These are phyloP conservation scores for Phocoena sinus DNA, from an alignment of 2,113 vertebrate species.

Conservation along the genomic window DNA sequence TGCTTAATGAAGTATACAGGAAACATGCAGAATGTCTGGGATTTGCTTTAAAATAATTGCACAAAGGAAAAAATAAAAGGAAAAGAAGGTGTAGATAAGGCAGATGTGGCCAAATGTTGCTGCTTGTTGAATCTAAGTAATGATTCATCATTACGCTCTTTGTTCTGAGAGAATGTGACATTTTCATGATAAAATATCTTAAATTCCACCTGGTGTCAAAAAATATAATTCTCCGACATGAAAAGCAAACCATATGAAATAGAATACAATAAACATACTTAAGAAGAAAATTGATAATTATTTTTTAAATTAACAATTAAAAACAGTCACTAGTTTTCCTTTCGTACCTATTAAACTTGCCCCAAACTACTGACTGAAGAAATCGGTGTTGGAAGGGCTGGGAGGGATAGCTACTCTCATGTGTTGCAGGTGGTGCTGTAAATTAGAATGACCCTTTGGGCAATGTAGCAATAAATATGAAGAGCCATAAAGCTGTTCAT, in stretches of 20 bases:
- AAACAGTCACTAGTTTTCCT: not conserved
- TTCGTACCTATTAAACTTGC: constrained; percentile 7
- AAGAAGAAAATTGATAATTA: not conserved
- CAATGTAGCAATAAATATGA: constrained; percentile 66
- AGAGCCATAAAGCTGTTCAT: constrained; percentile 70
- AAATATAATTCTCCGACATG: not conserved
- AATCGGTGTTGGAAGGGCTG: not conserved
- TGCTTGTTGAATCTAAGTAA: not conserved
- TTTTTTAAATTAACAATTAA: not conserved
- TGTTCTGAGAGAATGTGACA: not conserved
- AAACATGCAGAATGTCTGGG: not conserved
- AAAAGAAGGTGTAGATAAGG: not conserved
- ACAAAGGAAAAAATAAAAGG: not conserved
- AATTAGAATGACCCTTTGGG: constrained; percentile 67
- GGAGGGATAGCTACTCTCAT: not conserved
- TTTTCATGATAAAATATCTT: constrained; percentile 39
- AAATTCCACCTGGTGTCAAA: not conserved
- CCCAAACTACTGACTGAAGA: not conserved
- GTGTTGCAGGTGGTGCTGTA: constrained; percentile 63
- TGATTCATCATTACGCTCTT: not conserved
- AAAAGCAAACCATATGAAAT: not conserved
- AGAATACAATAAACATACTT: not conserved
- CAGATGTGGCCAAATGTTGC: not conserved
- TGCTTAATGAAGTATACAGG: not conserved
- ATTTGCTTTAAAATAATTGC: not conserved